Evolutionary conservation across 2,113 vertebrate genomes (phyloP).

Genomic region (Fulica atra): DNA sequence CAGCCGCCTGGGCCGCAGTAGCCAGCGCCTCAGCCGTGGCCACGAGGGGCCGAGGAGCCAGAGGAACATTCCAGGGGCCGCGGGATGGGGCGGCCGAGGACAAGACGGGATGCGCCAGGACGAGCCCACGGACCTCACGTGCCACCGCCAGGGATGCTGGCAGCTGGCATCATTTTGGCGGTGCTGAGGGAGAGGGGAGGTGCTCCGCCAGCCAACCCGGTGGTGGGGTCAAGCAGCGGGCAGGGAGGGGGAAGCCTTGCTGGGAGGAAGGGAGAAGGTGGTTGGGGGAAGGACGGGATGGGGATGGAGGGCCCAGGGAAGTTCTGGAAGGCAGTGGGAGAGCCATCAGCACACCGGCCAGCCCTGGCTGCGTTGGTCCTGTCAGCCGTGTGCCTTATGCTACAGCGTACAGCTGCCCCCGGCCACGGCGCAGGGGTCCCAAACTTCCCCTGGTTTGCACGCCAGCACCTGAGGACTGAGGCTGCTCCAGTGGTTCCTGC

Average conservation of each 20-base stretch:
- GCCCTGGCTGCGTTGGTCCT: neutral
- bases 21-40: slow-evolving; percentile 21
- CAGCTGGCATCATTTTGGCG: neutral
- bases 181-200: neutral
- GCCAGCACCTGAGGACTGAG: neutral
- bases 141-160: neutral
- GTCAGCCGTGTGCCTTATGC: slow-evolving; percentile 44
- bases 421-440: neutral
- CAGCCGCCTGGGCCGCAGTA: slow-evolving; percentile 78
- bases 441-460: neutral
- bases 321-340: neutral
- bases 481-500: neutral
- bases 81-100: neutral
- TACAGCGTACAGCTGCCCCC: neutral
- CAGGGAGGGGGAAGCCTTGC: neutral
- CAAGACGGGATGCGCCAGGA: neutral
- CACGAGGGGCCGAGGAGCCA: slow-evolving; percentile 28
- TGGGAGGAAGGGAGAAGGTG: slow-evolving; percentile 6
- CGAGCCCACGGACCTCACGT: neutral
- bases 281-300: neutral
- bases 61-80: slow-evolving; percentile 77
- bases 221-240: neutral
- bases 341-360: neutral
- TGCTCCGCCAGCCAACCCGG: neutral
- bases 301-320: neutral